These are phyloP conservation scores for Eulemur rubriventer DNA, from an alignment of 2,797 vertebrate genomes.

Conservation along the genomic window DNA sequence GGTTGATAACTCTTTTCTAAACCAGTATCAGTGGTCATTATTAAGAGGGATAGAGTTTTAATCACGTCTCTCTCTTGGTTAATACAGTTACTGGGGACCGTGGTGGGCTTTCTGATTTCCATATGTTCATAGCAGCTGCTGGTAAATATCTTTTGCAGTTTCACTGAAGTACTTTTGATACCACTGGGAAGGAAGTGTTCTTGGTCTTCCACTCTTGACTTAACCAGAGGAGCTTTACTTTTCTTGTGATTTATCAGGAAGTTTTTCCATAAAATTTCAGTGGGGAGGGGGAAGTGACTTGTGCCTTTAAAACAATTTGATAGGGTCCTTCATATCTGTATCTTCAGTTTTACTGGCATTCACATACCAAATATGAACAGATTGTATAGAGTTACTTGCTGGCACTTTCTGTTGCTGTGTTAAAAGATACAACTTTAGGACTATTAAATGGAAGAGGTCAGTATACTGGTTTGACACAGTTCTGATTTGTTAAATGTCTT, in stretches of 20 bases:
- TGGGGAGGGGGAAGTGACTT: not conserved
- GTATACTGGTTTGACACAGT: not conserved
- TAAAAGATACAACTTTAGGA: not conserved
- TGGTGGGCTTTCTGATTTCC: not conserved
- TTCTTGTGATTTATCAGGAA: not conserved
- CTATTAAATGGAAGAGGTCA: not conserved
- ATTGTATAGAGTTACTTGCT: not conserved
- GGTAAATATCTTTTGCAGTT: not conserved
- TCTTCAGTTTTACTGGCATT: not conserved
- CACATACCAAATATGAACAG: not conserved
- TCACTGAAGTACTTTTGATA: not conserved
- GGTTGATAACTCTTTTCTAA: not conserved
- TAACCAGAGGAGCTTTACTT: not conserved
- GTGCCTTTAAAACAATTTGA: not conserved
- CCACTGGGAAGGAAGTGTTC: not conserved
- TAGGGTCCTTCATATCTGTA: not conserved
- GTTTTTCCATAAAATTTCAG: not conserved
- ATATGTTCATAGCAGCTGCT: not conserved
- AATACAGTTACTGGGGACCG: not conserved
- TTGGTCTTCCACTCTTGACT: not conserved
- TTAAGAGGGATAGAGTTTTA: not conserved
- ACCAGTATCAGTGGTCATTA: not conserved
- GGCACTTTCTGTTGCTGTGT: not conserved
- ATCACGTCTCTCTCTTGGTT: not conserved
- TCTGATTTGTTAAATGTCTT: slow-evolving; percentile 27